Percentiles rank a stretch among this genome's conserved stretches.
phyloP scores from a whole-genome alignment of 2,113 vertebrate genomes.

The Anguilla japonica region DNA sequence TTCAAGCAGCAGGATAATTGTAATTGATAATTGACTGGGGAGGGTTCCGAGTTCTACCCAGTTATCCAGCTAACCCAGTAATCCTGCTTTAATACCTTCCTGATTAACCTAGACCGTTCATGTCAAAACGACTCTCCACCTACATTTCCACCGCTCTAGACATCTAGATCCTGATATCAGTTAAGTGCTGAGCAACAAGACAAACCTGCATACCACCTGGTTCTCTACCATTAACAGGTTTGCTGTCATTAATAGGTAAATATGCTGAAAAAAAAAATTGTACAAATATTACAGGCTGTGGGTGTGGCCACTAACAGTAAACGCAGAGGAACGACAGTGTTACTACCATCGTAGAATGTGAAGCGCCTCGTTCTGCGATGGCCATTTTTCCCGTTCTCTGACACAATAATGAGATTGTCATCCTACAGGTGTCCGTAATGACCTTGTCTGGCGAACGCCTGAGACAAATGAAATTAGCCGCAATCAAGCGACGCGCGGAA shows the following conservation, averaged over 20 bases:
- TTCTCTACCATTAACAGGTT: background rate
- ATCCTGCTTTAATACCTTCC: too few species aligned
- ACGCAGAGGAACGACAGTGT: background rate
- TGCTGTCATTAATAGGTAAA: background rate
- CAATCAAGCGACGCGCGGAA: constrained; percentile 15
- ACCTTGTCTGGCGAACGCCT: constrained; percentile 12
- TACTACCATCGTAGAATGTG: background rate
- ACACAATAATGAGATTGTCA: constrained; percentile 1
- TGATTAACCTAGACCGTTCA: too few species aligned
- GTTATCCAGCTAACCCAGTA: too few species aligned
- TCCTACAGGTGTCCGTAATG: constrained; percentile 2
- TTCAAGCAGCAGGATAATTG: too few species aligned
- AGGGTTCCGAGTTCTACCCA: too few species aligned
- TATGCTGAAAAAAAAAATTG: background rate
- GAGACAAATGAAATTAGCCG: background rate
- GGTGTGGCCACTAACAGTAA: background rate
- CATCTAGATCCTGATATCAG: too few species aligned
- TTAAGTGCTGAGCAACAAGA: too few species aligned
- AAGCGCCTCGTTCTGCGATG: background rate
- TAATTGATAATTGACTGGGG: too few species aligned
- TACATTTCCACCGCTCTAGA: too few species aligned
- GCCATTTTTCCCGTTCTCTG: background rate
- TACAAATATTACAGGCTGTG: background rate
- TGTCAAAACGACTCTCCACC: too few species aligned
- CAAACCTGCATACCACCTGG: too few species aligned